Conservation (phyloP, 37 sponge, comb jelly and placozoan species). For the Chondrilla cf. caribensis region DNA sequence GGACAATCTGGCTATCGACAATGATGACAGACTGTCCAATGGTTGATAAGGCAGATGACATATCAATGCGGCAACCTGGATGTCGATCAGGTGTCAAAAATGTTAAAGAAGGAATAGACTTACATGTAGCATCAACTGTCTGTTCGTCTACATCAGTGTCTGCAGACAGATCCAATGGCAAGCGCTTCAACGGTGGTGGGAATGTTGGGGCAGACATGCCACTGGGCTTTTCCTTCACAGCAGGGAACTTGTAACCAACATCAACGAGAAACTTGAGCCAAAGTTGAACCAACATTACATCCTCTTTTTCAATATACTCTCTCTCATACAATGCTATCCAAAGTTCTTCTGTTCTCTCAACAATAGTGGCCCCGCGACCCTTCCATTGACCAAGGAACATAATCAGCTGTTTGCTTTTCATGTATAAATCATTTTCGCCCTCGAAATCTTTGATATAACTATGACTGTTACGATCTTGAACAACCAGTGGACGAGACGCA, state of each 20-base stretch:
- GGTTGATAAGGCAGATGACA: conserved; percentile 23
- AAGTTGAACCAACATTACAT: conserved; percentile 27
- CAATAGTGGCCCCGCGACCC: conserved; percentile 11
- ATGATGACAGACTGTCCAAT: conserved; percentile 34
- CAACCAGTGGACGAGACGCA: conserved; percentile 18
- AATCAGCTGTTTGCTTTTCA: conserved; percentile 28
- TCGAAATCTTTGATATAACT: conserved; percentile 27
- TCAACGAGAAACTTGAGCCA: conserved; percentile 37
- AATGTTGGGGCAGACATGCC: no score
- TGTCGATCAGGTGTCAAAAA: conserved; percentile 43
- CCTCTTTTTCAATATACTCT: conserved; percentile 33
- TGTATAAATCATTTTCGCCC: conserved; percentile 48
- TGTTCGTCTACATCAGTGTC: not conserved
- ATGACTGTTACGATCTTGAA: conserved; percentile 46
- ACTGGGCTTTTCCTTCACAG: not conserved
- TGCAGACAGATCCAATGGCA: not conserved
- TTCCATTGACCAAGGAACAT: conserved; percentile 36
- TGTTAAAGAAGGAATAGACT: conserved; percentile 9
- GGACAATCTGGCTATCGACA: not conserved
- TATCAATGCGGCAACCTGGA: conserved; percentile 35
- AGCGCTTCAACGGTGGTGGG: not conserved
- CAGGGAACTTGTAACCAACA: conserved; percentile 49
- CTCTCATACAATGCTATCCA: conserved; percentile 43
- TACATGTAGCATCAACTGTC: not conserved
- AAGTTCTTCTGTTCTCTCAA: conserved; percentile 28